phyloP scores from a whole-genome alignment of 2,797 vertebrate genomes.

The Labroides dimidiatus region DNA sequence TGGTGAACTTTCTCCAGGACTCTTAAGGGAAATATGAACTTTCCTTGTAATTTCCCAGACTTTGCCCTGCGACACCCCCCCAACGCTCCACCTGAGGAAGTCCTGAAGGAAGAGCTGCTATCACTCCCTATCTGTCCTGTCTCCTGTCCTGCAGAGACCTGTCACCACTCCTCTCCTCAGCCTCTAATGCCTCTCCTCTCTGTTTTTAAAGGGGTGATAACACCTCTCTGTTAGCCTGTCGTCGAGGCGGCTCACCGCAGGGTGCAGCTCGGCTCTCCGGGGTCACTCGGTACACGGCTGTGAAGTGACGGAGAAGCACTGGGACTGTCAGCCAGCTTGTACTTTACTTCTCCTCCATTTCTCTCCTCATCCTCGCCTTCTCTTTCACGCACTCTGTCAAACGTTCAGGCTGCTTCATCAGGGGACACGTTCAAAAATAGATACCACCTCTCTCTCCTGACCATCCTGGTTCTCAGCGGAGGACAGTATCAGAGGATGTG shows the following conservation, averaged over 20 bases:
- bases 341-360: conserved; percentile 60
- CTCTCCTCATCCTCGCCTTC: conserved; percentile 40
- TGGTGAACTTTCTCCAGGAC: conserved; percentile 49
- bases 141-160: conserved; percentile 70
- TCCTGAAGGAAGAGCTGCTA: conserved; percentile 54
- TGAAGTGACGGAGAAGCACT: conserved; percentile 64
- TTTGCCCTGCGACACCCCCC: background rate
- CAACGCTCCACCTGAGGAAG: conserved; percentile 36
- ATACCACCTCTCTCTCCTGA: conserved; percentile 23
- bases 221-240: conserved; percentile 65
- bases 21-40: conserved; percentile 38
- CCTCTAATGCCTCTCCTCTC: conserved; percentile 70
- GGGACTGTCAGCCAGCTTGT: conserved; percentile 67
- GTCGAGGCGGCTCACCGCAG: conserved; percentile 32
- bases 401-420: conserved; percentile 59
- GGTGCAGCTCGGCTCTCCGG: conserved; percentile 30
- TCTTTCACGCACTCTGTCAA: conserved; percentile 63
- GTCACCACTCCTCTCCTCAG: conserved; percentile 70
- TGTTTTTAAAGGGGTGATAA: conserved; percentile 72
- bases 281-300: conserved; percentile 55
- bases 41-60: conserved; percentile 20
- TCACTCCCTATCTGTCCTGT: conserved; percentile 54
- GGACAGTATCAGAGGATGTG: too few species aligned
- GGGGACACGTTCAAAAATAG: conserved; percentile 69
- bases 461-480: too few species aligned